phyloP scores from a whole-genome alignment of 1,140 invertebrate species.

The Popillia japonica region DNA sequence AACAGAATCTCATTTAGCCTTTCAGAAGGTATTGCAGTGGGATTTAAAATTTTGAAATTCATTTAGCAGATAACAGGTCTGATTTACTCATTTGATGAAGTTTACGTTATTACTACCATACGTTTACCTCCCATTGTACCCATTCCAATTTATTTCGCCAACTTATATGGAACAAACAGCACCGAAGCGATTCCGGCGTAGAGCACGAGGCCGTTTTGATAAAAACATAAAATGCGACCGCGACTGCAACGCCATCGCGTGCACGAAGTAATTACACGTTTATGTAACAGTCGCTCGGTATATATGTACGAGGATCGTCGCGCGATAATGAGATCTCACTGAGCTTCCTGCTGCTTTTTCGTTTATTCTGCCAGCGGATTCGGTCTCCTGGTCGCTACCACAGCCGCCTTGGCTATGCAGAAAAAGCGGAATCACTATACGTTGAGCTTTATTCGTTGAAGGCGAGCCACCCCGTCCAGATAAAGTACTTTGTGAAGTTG shows the following conservation, averaged over 20 bases:
- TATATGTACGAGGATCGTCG: neutral
- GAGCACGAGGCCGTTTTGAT: neutral
- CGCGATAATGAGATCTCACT: neutral
- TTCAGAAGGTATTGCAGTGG: too few species aligned
- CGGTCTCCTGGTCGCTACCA: neutral
- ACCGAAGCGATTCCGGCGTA: neutral
- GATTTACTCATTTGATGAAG: too few species aligned
- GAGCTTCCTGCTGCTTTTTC: neutral
- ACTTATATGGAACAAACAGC: neutral
- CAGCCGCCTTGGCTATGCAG: too few species aligned
- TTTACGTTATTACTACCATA: too few species aligned
- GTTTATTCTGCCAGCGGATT: neutral
- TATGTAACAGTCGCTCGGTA: neutral
- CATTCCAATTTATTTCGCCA: too few species aligned
- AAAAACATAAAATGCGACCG: neutral
- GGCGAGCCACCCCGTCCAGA: neutral
- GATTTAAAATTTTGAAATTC: too few species aligned
- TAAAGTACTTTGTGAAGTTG: neutral
- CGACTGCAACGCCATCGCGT: neutral
- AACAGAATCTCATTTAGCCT: too few species aligned
- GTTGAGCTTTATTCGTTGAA: too few species aligned
- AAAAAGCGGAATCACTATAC: too few species aligned
- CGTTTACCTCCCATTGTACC: too few species aligned
- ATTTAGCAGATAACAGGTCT: too few species aligned
- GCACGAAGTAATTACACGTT: constrained; percentile 1